Evolutionary conservation across 2,888 invertebrate genomes (phyloP).

Genomic region (Andrena bucephala): DNA sequence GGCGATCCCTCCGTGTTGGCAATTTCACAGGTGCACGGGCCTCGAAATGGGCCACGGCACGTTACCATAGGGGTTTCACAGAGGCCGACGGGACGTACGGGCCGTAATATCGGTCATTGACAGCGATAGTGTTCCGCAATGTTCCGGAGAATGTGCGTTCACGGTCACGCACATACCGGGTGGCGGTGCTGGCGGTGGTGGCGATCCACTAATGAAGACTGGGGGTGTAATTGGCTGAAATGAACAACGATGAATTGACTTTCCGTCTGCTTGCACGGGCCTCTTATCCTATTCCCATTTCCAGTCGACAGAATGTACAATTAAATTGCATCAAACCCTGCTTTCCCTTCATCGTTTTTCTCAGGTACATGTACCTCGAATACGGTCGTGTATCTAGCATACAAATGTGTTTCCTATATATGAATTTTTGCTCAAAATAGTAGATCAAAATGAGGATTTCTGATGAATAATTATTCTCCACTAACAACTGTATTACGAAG

Average conservation of each 20-base stretch:
- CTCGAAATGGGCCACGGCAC: constrained; percentile 72
- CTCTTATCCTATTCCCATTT: background rate
- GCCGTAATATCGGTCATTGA: constrained; percentile 82
- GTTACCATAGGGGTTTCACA: constrained; percentile 75
- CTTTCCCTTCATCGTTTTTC: background rate
- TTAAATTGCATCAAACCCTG: background rate
- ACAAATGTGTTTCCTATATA: too few relatives aligned
- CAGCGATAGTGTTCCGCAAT: constrained; percentile 78
- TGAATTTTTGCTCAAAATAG: too few relatives aligned
- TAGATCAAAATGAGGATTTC: too few relatives aligned
- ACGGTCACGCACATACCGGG: constrained; percentile 76
- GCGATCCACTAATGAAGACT: constrained; percentile 62
- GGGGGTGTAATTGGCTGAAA: constrained; percentile 36
- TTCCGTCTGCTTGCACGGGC: background rate
- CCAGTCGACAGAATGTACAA: too few relatives aligned
- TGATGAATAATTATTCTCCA: too few relatives aligned
- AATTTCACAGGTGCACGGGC: constrained; percentile 75
- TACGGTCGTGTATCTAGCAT: too few relatives aligned
- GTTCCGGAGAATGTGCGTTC: constrained; percentile 79
- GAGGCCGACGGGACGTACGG: constrained; percentile 69
- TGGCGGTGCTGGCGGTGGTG: constrained; percentile 45
- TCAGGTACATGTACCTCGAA: too few relatives aligned
- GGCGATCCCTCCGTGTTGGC: constrained; percentile 66
- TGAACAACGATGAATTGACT: constrained; percentile 33
- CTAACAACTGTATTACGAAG: too few relatives aligned